Evolutionary conservation across 2,113 vertebrate species (phyloP).

Genomic region (Bombycilla garrulus): DNA sequence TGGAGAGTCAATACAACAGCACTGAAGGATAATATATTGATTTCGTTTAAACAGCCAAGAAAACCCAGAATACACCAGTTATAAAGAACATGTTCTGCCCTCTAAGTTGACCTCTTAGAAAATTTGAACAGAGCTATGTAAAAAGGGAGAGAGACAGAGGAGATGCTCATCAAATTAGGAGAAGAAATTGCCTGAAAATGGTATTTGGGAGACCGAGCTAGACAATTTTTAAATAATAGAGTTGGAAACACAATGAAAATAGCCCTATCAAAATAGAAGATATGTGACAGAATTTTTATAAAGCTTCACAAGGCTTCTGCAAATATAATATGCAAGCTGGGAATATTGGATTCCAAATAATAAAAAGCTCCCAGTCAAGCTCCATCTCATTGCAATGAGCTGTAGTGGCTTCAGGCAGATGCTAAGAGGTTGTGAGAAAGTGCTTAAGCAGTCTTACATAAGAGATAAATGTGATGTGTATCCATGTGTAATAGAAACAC

Average conservation of each 20-base stretch:
- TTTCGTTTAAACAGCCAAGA: slow-evolving; percentile 3
- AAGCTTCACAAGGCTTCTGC: slow-evolving; percentile 11
- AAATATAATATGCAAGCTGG: slow-evolving; percentile 32
- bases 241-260: slow-evolving; percentile 39
- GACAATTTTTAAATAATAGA: slow-evolving; percentile 35
- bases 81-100: neutral
- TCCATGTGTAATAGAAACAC: neutral
- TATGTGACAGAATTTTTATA: slow-evolving; percentile 35
- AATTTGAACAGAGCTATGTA: slow-evolving; percentile 10
- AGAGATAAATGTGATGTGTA: slow-evolving; percentile 5
- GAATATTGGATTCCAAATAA: slow-evolving; percentile 55
- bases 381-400: slow-evolving; percentile 15
- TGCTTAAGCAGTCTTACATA: slow-evolving; percentile 21
- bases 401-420: slow-evolving; percentile 34
- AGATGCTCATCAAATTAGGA: slow-evolving; percentile 25
- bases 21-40: slow-evolving; percentile 45
- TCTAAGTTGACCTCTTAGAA: slow-evolving; percentile 27
- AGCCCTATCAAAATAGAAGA: slow-evolving; percentile 26
- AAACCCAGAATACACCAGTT: neutral
- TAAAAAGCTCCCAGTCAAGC: slow-evolving; percentile 23
- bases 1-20: slow-evolving; percentile 2
- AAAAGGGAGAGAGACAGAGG: neutral
- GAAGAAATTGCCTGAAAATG: neutral
- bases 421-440: slow-evolving; percentile 24
- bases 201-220: neutral